phyloP scores from a whole-genome alignment of 2,888 invertebrate genomes.

The Polydesmus complanatus region DNA sequence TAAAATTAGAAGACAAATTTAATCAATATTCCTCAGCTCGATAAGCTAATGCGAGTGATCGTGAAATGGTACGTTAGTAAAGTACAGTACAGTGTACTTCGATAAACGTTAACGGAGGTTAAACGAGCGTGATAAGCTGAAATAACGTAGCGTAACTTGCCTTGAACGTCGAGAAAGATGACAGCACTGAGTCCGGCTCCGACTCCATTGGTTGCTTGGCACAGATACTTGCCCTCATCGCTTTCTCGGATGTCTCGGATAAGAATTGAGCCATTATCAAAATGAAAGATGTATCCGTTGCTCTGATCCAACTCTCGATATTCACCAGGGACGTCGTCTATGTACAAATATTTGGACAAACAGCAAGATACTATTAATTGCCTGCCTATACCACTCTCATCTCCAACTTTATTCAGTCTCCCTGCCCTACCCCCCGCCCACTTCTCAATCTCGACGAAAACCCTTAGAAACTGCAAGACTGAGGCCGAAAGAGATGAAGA shows the following conservation, averaged over 20 bases:
- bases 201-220: conserved; percentile 91
- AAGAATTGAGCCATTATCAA: conserved; percentile 78
- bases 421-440: no score
- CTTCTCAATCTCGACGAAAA: not conserved
- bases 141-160: conserved; percentile 37
- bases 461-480: not conserved
- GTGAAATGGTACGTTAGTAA: no score
- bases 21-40: no score
- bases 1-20: no score
- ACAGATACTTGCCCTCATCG: conserved; percentile 87
- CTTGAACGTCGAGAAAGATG: conserved; percentile 83
- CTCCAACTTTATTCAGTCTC: not conserved
- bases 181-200: conserved; percentile 89
- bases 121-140: no score
- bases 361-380: conserved; percentile 3
- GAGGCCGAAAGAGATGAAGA: not conserved
- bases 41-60: no score
- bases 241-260: conserved; percentile 82
- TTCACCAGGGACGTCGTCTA: conserved; percentile 80
- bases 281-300: conserved; percentile 73
- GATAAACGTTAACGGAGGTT: no score
- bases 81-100: no score
- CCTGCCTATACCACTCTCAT: conserved; percentile 7
- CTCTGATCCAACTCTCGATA: conserved; percentile 83
- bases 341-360: conserved; percentile 21